Evolutionary conservation across 1,140 invertebrate species (phyloP), one percentile per base, ranked within the genome.

Genomic region (Orius insidiosus): DNA sequence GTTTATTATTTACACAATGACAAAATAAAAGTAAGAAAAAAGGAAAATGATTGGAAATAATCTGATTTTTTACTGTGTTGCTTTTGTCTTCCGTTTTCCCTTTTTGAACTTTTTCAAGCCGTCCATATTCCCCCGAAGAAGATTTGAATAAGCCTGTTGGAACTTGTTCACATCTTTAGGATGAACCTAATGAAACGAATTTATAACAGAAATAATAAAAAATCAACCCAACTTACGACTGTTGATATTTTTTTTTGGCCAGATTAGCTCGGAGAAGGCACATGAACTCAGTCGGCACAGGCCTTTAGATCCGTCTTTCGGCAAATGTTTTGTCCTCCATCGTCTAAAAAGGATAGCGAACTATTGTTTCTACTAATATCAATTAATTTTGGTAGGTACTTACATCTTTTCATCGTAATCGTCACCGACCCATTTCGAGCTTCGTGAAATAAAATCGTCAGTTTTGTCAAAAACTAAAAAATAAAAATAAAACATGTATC

Each of bases 41-140:
- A 36, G 14, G 3, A 36, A 15, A 3, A 3, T 15, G 3, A 36
- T 33, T 33, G 7, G 7, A 33, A 33, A 33, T 24, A 11, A 42
- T n/a, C 10, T 31, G 8, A 33, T 11, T 24, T 32, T 31, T 50
- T 39, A 52, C 35, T 53, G 48, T 58, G 71, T 70, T 49, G 76
- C 71, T 71, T 85, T 74, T 52, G 76, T 59, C 71, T 85, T 65
- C 59, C 72, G 65, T 64, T 85, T 79, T 3, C 69, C 68, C 63
- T 86, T 86, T 59, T 86, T 85, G 51, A 84, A 68, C 62, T 86
- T 84, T 61, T 85, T 87, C 43, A 89, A 63, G 50, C 81, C 82
- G 67, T 83, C 85, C 60, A 88, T 75, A 63, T 84, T 87, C n/a
- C 74, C 77, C 63, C 83, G 84, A 16, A 88, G 63, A 50, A 87